A percentile compares a stretch with the other conserved stretches of the same genome.
These are phyloP conservation scores for Melanargia galathea DNA, from an alignment of 2,888 invertebrate genomes.

Conservation along the genomic window DNA sequence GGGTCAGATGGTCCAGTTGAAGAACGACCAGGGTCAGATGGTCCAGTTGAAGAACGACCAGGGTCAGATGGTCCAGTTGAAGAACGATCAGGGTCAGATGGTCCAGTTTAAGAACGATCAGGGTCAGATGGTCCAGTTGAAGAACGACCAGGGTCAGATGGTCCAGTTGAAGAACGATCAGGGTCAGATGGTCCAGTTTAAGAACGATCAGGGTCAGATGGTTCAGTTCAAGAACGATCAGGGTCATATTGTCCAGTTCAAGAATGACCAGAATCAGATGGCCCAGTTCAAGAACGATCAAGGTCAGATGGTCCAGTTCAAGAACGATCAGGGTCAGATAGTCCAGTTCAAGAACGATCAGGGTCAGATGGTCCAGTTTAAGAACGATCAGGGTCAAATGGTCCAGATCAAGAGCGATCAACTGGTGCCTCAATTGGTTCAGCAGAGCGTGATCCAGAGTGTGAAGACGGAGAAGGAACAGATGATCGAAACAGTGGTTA, in stretches of 20 bases:
- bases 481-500: slow-evolving; percentile 54
- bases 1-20: slow-evolving; percentile 71
- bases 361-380: slow-evolving; percentile 62
- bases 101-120: slow-evolving; percentile 56
- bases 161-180: slow-evolving; percentile 74
- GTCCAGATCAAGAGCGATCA: slow-evolving; percentile 56
- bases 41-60: slow-evolving; percentile 72
- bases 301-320: slow-evolving; percentile 71
- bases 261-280: slow-evolving; percentile 50
- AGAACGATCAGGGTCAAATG: slow-evolving; percentile 65
- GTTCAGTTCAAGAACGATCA: slow-evolving; percentile 68
- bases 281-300: slow-evolving; percentile 76
- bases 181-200: slow-evolving; percentile 73
- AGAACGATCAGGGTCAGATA: slow-evolving; percentile 74
- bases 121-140: slow-evolving; percentile 71
- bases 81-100: slow-evolving; percentile 65
- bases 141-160: slow-evolving; percentile 74
- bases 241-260: slow-evolving; percentile 60
- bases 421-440: slow-evolving; percentile 38
- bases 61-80: slow-evolving; percentile 62
- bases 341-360: slow-evolving; percentile 72
- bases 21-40: slow-evolving; percentile 74
- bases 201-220: slow-evolving; percentile 66
- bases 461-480: slow-evolving; percentile 57
- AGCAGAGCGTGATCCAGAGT: slow-evolving; percentile 40